Percentiles rank a stretch among this genome's conserved stretches.
Evolutionary conservation across 92 coral and sea anemone genomes (phyloP).

Genomic region (Siderastrea radians): DNA sequence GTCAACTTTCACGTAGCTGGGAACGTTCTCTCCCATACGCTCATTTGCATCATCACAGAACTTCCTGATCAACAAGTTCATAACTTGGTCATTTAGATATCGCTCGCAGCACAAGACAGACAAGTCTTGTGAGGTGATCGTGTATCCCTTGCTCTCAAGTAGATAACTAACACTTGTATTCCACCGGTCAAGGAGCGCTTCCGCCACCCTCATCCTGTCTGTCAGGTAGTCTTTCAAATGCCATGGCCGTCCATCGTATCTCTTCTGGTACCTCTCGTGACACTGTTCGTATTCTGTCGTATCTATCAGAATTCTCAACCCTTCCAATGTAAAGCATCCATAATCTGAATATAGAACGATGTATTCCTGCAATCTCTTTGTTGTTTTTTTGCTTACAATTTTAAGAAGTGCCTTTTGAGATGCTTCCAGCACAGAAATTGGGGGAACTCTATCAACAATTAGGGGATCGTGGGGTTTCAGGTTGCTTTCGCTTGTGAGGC

Average conservation of each 20-base stretch:
- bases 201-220: conserved; percentile 20
- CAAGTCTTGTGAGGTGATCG: conserved; percentile 31
- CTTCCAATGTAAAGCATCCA: conserved; percentile 28
- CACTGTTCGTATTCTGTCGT: conserved; percentile 17
- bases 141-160: conserved; percentile 22
- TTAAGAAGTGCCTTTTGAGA: background rate
- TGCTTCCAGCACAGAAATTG: background rate
- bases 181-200: conserved; percentile 33
- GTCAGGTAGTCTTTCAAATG: conserved; percentile 3
- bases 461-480: conserved; percentile 8
- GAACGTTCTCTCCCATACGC: conserved; percentile 1
- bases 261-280: conserved; percentile 26
- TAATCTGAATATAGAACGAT: background rate
- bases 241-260: conserved; percentile 30
- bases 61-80: conserved; percentile 20
- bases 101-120: conserved; percentile 41
- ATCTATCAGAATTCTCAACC: conserved; percentile 21
- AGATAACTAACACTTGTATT: background rate
- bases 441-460: background rate
- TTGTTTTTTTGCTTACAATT: background rate
- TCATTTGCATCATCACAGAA: conserved; percentile 39
- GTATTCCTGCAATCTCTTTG: background rate
- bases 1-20: background rate
- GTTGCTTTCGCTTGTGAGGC: background rate
- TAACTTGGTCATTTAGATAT: conserved; percentile 28